Conservation (phyloP, 2,113 vertebrate species). For the Nibea albiflora region DNA sequence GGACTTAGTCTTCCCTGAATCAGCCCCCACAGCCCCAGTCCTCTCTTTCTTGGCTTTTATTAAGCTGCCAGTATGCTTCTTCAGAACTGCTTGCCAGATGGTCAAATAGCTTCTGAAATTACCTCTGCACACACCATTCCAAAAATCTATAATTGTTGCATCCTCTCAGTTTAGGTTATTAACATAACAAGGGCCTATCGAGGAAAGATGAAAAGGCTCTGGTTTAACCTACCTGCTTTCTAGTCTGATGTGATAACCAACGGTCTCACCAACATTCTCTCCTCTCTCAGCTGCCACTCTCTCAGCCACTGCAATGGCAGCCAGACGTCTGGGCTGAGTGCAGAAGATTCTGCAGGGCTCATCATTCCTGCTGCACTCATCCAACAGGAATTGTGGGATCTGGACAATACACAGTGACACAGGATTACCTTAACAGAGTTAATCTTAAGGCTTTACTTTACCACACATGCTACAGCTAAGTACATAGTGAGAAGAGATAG, state of each 20-base stretch:
- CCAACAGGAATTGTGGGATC: conserved; percentile 97
- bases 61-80: too few species aligned
- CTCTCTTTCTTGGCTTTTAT: too few species aligned
- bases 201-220: background rate
- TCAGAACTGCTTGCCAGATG: too few species aligned
- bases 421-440: background rate
- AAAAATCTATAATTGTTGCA: too few species aligned
- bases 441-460: background rate
- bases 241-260: conserved; percentile 95
- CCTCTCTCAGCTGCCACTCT: conserved; percentile 94
- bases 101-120: too few species aligned
- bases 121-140: too few species aligned
- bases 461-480: background rate
- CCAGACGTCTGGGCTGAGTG: conserved; percentile 94
- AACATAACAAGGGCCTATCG: too few species aligned
- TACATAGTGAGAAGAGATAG: too few species aligned
- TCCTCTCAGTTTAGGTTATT: background rate
- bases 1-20: too few species aligned
- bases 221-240: conserved; percentile 90
- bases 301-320: conserved; percentile 93
- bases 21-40: too few species aligned
- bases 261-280: conserved; percentile 91
- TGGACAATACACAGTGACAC: conserved; percentile 65
- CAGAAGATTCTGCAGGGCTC: conserved; percentile 94
- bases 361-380: conserved; percentile 87